A percentile compares a stretch with the other conserved stretches of the same genome.
Evolutionary conservation across 2,888 invertebrate genomes (phyloP).

Genomic region (Megastigmus dorsalis): DNA sequence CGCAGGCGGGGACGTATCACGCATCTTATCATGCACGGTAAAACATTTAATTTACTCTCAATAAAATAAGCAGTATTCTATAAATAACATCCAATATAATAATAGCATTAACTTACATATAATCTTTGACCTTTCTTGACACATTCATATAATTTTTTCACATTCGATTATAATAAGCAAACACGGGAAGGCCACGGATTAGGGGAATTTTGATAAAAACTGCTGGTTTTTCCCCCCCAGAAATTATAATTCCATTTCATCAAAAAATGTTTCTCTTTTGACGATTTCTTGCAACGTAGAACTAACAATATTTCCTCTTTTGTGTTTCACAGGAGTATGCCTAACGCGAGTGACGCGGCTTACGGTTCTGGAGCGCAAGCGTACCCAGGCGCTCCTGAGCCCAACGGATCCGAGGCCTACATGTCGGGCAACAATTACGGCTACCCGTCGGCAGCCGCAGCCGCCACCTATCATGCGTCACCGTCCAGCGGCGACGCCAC

Average conservation of each 20-base stretch:
- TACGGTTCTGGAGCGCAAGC: slow-evolving; percentile 58
- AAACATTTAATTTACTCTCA: neutral
- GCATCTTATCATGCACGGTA: slow-evolving; percentile 68
- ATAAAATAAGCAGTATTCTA: no score
- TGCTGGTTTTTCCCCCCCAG: no score
- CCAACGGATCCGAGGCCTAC: slow-evolving; percentile 65
- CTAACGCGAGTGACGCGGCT: slow-evolving; percentile 59
- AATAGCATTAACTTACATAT: no score
- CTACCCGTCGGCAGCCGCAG: slow-evolving; percentile 57
- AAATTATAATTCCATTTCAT: no score
- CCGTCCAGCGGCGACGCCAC: neutral
- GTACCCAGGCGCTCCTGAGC: slow-evolving; percentile 42
- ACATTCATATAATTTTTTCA: no score
- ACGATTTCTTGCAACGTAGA: no score
- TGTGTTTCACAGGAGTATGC: slow-evolving; percentile 59
- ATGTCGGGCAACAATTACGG: slow-evolving; percentile 65
- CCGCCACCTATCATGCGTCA: slow-evolving; percentile 44
- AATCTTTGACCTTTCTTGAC: no score
- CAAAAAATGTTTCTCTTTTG: no score
- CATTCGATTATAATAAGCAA: no score
- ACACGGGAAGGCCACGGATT: no score
- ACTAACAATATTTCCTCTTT: neutral
- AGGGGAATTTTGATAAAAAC: no score
- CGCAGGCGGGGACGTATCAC: slow-evolving; percentile 76
- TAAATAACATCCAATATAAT: neutral